A percentile compares a stretch with the other conserved stretches of the same genome.
phyloP scores from a whole-genome alignment of 2,113 vertebrate genomes.

The Scatophagus argus region DNA sequence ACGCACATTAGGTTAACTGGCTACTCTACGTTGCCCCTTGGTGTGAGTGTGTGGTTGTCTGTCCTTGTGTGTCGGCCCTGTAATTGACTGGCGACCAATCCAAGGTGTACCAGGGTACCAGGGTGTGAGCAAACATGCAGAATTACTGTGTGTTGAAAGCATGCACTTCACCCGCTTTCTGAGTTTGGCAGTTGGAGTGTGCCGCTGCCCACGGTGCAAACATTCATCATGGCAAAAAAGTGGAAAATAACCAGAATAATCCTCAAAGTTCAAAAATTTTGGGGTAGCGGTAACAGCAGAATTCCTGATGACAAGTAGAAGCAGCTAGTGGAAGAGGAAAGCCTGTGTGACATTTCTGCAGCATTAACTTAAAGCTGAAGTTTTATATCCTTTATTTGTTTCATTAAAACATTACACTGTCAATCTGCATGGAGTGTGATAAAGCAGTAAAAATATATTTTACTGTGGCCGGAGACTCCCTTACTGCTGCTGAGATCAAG shows the following conservation, averaged over 20 bases:
- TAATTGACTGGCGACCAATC: too few species aligned
- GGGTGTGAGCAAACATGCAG: too few species aligned
- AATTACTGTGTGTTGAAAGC: conserved; percentile 27
- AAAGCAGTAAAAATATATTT: background rate
- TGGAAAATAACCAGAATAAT: conserved; percentile 31
- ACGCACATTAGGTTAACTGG: too few species aligned
- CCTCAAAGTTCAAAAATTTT: too few species aligned
- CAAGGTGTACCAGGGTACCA: too few species aligned
- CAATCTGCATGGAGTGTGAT: background rate
- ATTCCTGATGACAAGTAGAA: conserved; percentile 4
- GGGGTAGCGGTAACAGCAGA: too few species aligned
- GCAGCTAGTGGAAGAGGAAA: background rate
- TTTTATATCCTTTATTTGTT: background rate
- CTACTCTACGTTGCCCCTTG: too few species aligned
- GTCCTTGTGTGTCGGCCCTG: too few species aligned
- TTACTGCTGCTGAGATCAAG: background rate
- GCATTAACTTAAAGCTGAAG: conserved; percentile 3
- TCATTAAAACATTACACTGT: background rate
- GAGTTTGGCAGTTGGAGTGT: background rate
- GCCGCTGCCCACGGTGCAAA: conserved; percentile 2
- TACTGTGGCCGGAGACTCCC: background rate
- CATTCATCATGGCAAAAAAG: conserved; percentile 20
- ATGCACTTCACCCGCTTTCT: conserved; percentile 26
- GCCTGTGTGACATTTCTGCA: conserved; percentile 33
- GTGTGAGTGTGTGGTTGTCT: too few species aligned